These are phyloP conservation scores for Gerris buenoi DNA, from an alignment of 1,140 invertebrate species.

Conservation along the genomic window DNA sequence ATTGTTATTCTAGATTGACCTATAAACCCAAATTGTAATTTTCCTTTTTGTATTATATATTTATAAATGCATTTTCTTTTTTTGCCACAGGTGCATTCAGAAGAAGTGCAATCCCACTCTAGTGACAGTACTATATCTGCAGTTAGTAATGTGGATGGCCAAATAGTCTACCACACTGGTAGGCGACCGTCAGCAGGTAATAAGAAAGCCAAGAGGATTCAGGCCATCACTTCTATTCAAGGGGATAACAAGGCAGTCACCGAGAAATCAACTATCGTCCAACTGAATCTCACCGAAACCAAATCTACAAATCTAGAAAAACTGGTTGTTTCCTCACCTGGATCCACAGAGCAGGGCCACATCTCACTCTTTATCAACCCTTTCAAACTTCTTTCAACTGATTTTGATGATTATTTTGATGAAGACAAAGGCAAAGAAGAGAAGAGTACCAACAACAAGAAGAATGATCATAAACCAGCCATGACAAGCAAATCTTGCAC, in stretches of 20 bases:
- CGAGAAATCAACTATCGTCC: neutral
- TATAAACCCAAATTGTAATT: too few relatives aligned
- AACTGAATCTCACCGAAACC: neutral
- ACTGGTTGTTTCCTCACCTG: neutral
- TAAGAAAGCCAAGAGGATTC: constrained; percentile 13
- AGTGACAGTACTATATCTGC: constrained; percentile 50
- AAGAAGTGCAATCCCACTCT: constrained; percentile 9
- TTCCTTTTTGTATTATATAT: too few relatives aligned
- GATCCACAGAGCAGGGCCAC: neutral
- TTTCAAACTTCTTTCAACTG: constrained; percentile 12
- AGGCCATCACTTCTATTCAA: constrained; percentile 16
- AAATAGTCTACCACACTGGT: constrained; percentile 65
- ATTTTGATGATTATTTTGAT: constrained; percentile 25
- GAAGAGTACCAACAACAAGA: neutral
- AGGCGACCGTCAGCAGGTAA: neutral
- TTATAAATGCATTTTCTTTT: too few relatives aligned
- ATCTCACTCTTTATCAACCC: neutral
- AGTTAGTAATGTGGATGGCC: constrained; percentile 71
- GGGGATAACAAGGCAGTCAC: neutral
- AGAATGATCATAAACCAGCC: neutral
- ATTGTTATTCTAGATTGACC: too few relatives aligned
- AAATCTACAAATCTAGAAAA: neutral
- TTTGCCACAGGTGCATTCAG: constrained; percentile 25
- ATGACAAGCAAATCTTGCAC: constrained; percentile 20
- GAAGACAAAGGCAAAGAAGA: constrained; percentile 17